Evolutionary conservation across 2,888 invertebrate genomes (phyloP), one percentile per base, ranked within the genome.

Genomic region (Hanleya hanleyi): DNA sequence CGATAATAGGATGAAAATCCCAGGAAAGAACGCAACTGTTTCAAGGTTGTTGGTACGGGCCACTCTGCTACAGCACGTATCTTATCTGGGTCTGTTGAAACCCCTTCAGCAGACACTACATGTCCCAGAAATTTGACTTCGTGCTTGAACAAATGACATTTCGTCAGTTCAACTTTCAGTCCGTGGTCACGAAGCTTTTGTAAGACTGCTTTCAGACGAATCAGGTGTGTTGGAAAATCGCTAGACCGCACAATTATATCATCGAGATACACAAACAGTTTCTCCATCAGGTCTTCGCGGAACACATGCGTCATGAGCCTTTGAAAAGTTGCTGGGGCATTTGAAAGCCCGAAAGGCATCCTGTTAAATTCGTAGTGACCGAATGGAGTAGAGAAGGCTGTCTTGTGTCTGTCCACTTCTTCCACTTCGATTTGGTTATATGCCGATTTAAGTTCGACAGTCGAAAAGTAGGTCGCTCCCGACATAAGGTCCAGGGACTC

Each of bases 321-420:
- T 38, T 77, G 74, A n/a, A 77, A 78, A 61, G 38, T 78, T 1
- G 74, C 62, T 9, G 73, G 76, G 18, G 77, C 72, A 38, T 75
- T 73, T 1, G 61, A 51, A 9, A 71, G 49, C 18, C 78, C 77
- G 71, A 73, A 77, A 4, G 67, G 69, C 73, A 79, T 73, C 22
- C 73, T 50, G 33, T 71, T 66, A 47, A 69, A 75, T 65, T 79
- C 76, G 57, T 72, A 76, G 35, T 69, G 71, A 7, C 72, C 75
- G 5, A 49, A 67, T n/a, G n/a, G n/a, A n/a, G n/a, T n/a, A n/a
- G n/a, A n/a, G 37, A 79, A 76, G 1, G 78, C 78, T 35, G 74
- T 77, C 41, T 79, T 79, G 32, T 73, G 70, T 12, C 49, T 62
- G 62, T 80, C 77, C 18, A 49, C 51, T 1, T 71, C 71, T 33